A percentile compares a stretch with the other conserved stretches of the same genome.
These are phyloP conservation scores for Torymus auratus DNA, from an alignment of 2,888 invertebrate species.

Conservation along the genomic window DNA sequence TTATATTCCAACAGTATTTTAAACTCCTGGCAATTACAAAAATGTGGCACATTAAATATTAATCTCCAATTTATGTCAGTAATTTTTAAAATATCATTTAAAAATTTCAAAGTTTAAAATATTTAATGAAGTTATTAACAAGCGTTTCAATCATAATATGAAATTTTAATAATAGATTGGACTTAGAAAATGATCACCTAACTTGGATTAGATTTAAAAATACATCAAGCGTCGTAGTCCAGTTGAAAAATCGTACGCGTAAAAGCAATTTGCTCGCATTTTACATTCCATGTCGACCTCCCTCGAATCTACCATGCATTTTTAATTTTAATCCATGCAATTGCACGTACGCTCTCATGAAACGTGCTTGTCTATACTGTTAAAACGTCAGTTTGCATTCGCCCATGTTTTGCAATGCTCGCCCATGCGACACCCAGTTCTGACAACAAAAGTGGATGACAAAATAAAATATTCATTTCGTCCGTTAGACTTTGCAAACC, in stretches of 20 bases:
- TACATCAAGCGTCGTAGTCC: not conserved
- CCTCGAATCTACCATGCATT: constrained; percentile 20
- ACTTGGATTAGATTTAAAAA: not conserved
- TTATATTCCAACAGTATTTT: too few relatives aligned
- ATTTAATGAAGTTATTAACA: too few relatives aligned
- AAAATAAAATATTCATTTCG: not conserved
- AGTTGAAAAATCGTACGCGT: constrained; percentile 4
- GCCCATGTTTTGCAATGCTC: not conserved
- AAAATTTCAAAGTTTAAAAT: too few relatives aligned
- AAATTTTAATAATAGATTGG: too few relatives aligned
- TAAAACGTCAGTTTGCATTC: constrained; percentile 26
- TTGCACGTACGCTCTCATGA: constrained; percentile 3
- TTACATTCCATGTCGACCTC: not conserved
- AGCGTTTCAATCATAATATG: too few relatives aligned
- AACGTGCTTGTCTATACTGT: not conserved
- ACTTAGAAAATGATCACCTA: not conserved
- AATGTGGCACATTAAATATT: too few relatives aligned
- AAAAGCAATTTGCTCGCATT: constrained; percentile 8
- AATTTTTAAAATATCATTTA: too few relatives aligned
- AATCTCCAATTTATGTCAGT: too few relatives aligned
- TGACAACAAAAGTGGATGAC: not conserved
- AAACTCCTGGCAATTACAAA: too few relatives aligned
- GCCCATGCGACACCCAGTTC: not conserved
- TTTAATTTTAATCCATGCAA: constrained; percentile 35
- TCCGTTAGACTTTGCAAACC: too few relatives aligned